Conservation (phyloP, 2,888 invertebrate genomes). For the Deroplatys truncata region DNA sequence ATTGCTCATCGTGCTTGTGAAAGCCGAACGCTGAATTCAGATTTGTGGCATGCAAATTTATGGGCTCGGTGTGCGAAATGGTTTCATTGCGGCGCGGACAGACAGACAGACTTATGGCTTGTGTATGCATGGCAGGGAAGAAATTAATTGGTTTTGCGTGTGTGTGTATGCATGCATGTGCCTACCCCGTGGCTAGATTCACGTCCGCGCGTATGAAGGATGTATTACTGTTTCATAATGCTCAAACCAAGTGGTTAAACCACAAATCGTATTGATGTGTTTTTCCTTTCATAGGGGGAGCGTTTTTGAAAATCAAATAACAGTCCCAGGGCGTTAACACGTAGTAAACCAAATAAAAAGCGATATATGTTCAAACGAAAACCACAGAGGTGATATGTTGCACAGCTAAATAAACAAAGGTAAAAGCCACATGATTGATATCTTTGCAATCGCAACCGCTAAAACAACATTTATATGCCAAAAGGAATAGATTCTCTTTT, state of each 20-base stretch:
- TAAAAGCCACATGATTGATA: not conserved
- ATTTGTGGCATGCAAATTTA: not conserved
- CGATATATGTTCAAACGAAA: not conserved
- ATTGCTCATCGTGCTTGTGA: not conserved
- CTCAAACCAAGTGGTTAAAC: not conserved
- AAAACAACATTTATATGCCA: not conserved
- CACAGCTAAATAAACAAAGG: not conserved
- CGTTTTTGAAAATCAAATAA: not conserved
- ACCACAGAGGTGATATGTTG: not conserved
- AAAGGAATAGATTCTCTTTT: too few relatives aligned
- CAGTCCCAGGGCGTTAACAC: not conserved
- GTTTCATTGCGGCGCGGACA: not conserved
- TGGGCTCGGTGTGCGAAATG: not conserved
- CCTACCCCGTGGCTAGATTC: not conserved
- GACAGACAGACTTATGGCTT: not conserved
- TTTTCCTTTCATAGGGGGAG: not conserved
- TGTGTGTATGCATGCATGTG: not conserved
- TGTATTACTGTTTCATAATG: not conserved
- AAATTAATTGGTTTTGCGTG: not conserved
- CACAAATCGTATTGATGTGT: not conserved
- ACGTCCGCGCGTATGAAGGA: not conserved
- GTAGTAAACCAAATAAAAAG: not conserved
- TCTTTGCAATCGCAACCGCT: not conserved
- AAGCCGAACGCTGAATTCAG: not conserved
- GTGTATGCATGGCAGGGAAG: not conserved